Percentiles rank a stretch among this genome's conserved stretches.
These are phyloP conservation scores for Battus philenor DNA, from an alignment of 1,140 invertebrate species.

Conservation along the genomic window DNA sequence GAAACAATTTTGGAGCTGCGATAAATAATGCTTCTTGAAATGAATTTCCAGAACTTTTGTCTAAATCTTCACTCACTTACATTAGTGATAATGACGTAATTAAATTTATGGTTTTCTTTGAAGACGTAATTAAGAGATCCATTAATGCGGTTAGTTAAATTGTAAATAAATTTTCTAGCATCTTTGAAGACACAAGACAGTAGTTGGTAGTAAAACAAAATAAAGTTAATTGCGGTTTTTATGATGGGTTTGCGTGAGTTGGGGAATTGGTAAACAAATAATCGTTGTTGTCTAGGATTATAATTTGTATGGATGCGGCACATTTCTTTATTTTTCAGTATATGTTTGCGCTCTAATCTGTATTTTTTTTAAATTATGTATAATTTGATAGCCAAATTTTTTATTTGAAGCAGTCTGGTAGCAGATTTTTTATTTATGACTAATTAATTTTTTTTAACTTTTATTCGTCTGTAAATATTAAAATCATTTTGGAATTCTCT, in stretches of 20 bases:
- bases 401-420: too few relatives aligned
- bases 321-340: too few relatives aligned
- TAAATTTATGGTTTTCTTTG: constrained; percentile 27
- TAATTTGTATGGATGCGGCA: constrained; percentile 20
- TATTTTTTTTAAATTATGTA: too few relatives aligned
- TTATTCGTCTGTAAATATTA: too few relatives aligned
- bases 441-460: too few relatives aligned
- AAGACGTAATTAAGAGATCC: constrained; percentile 21
- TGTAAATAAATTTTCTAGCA: constrained; percentile 41
- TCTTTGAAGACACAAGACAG: constrained; percentile 48
- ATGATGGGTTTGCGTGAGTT: constrained; percentile 57
- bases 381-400: too few relatives aligned
- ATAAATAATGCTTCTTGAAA: background rate
- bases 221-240: constrained; percentile 61
- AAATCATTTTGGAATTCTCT: too few relatives aligned
- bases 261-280: constrained; percentile 44
- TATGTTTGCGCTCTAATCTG: too few relatives aligned
- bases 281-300: constrained; percentile 19
- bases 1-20: constrained; percentile 47
- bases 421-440: background rate
- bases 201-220: constrained; percentile 53
- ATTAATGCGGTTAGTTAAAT: constrained; percentile 33
- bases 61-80: constrained; percentile 9
- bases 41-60: background rate
- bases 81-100: constrained; percentile 17